Evolutionary conservation across 2,888 invertebrate species (phyloP), one percentile per base, ranked within the genome.

Genomic region (Teinopalpus imperialis): DNA sequence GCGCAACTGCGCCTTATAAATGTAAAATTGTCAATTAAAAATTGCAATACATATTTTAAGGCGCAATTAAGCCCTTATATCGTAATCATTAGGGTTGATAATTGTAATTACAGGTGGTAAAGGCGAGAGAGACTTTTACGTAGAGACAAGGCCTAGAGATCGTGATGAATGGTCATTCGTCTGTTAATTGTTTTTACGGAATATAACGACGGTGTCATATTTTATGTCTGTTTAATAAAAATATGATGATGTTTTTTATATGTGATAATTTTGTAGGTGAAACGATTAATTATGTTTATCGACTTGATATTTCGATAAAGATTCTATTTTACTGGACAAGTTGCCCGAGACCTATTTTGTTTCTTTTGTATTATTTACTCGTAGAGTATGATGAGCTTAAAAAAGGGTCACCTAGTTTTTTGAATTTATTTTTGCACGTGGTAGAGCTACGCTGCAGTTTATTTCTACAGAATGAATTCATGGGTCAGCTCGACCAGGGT

Each of bases 21-120:
- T 51, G 40, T 44, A 45, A 56, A 59, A 60, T 61, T 53, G 57
- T 64, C 67, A 75, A 74, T 75, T 75, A 69, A 66, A 63, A 62
- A 50, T 26, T 48, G 54, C 66, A 68, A 66, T 12, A 30, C 68
- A 69, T 57, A 55, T 55, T 57, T 61, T 64, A 57, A 47, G 32
- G 21, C 12, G 42, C 65, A 71, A 74, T 77, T 69, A 73, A 61
- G 48, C 47, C 68, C 69, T 61, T 75, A 66, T 61, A 63, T 16
- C 43, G 63, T 32, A 50, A 59, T 64, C 67, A 71, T 77, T 75
- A 73, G 64, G 64, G 61, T 48, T 43, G 47, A 52, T 69, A 64
- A 70, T 67, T 55, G 46, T 54, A 56, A 57, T 59, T 54, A 57
- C 50, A 9, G 43, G 24, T 24, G 32, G 6, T 41, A 20, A 13